phyloP scores from a whole-genome alignment of 2,888 invertebrate genomes.

The Boloria selene region DNA sequence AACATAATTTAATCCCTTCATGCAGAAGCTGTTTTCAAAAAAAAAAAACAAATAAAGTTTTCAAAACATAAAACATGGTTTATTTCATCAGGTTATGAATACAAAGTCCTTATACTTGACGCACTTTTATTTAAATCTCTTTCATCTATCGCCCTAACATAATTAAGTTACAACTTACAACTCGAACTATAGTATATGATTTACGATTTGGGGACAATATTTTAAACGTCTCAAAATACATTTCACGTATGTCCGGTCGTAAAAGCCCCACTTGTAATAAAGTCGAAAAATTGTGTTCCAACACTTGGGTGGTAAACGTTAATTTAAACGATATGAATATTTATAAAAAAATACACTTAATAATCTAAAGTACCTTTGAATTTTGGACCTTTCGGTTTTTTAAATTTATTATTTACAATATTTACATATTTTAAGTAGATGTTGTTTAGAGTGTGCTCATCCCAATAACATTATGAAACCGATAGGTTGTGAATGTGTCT shows the following conservation, averaged over 20 bases:
- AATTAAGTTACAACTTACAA: constrained; percentile 38
- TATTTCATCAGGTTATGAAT: constrained; percentile 1
- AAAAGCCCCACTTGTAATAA: constrained; percentile 46
- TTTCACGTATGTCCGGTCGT: constrained; percentile 47
- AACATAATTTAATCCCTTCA: too few species aligned
- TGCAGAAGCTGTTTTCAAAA: background rate
- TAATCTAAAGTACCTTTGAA: too few species aligned
- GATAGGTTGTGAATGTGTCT: too few species aligned
- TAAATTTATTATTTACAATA: too few species aligned
- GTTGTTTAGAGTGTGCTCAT: too few species aligned
- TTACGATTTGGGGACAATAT: constrained; percentile 47
- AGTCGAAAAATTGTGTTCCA: constrained; percentile 36
- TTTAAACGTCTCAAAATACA: constrained; percentile 42
- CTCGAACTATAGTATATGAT: constrained; percentile 43
- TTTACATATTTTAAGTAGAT: too few species aligned
- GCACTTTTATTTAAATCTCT: constrained; percentile 18
- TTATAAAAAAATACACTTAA: too few species aligned
- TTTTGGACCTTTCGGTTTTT: too few species aligned
- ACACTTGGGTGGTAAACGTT: constrained; percentile 43
- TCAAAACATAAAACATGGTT: background rate
- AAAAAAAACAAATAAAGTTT: background rate
- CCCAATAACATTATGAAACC: too few species aligned
- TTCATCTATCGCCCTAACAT: constrained; percentile 27
- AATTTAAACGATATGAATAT: constrained; percentile 37
- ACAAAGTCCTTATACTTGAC: constrained; percentile 9